A percentile compares a stretch with the other conserved stretches of the same genome.
These are phyloP conservation scores for Athetis lepigone DNA, from an alignment of 2,888 invertebrate genomes.

Conservation along the genomic window DNA sequence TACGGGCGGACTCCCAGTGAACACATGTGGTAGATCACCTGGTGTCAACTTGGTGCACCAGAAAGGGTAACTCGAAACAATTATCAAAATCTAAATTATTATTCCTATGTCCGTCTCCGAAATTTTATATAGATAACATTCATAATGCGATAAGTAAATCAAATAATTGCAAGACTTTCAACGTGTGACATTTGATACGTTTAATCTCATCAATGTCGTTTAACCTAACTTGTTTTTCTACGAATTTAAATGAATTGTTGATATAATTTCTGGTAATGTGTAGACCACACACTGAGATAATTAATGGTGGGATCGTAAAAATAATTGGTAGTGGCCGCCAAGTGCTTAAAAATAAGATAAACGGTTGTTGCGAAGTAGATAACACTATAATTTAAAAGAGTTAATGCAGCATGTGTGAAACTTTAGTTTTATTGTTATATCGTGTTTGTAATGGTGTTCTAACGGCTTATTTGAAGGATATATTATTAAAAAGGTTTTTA, in stretches of 20 bases:
- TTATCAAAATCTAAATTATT: too few species aligned
- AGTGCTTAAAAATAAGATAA: constrained; percentile 47
- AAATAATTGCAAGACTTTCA: constrained; percentile 52
- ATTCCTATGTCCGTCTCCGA: too few species aligned
- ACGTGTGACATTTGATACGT: constrained; percentile 33
- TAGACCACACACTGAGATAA: constrained; percentile 62
- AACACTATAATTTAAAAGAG: constrained; percentile 26
- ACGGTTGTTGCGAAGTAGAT: constrained; percentile 31
- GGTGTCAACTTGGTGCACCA: too few species aligned
- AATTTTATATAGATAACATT: too few species aligned
- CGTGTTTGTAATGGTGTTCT: constrained; percentile 31
- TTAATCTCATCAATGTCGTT: constrained; percentile 39
- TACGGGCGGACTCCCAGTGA: too few species aligned
- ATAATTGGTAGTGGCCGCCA: constrained; percentile 49
- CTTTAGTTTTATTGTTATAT: constrained; percentile 41
- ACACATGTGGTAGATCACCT: too few species aligned
- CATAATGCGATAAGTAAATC: too few species aligned
- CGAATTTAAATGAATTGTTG: constrained; percentile 54
- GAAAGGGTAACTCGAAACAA: too few species aligned
- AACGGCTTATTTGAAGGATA: constrained; percentile 16
- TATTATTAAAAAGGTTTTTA: not conserved
- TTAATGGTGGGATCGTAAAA: constrained; percentile 49
- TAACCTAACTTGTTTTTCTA: constrained; percentile 45
- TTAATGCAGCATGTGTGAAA: constrained; percentile 26
- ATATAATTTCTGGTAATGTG: constrained; percentile 39